Base-by-base conservation (phyloP, 1,140 invertebrate species). In the Apolygus lucorum region DNA sequence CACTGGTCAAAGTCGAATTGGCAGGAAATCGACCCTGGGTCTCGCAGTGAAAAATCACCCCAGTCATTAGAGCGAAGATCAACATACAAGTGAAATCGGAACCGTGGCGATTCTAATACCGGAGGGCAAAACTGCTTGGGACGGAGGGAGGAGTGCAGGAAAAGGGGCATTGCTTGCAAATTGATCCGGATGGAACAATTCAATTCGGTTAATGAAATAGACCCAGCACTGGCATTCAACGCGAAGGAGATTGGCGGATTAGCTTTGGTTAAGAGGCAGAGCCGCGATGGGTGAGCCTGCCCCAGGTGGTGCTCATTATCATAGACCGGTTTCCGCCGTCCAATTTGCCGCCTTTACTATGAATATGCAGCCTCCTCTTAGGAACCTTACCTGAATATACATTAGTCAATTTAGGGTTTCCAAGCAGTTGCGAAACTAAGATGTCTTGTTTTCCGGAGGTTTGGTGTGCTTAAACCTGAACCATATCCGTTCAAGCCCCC, bases 331-430 rank as follows among this genome's bases (percentile, higher is more conserved):
- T 28, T 26, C 63, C 63, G 2, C 2, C 24, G n/a, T 24, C 63
- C 63, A 26, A 64, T 64, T 64, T 26, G 25, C 63, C 25, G 25
- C 24, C 24, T 24, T 11, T 24, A 28, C 63, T 64, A 64, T 64
- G 63, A 64, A 64, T 64, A 64, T 64, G 63, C 63, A 64, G 24
- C 24, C 24, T 1, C 14, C n/a, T 22, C 24, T 49, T 49, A 17
- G 63, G 25, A 28, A 8, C 63, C 63, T 64, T 27, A 64, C 63
- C 63, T 64, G 63, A 64, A 64, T 64, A 64, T 64, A 64, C 63
- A 64, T 64, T 64, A 64, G 63, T 64, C 63, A 64, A 64, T 64
- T 64, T 64, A 17, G 24, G 2, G 63, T 28, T 26, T 64, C 22
- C 8, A 49, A 49, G 34, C 34, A n/a, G 34, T 17, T 17, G 34